Evolutionary conservation across 2,113 vertebrate genomes (phyloP), one percentile per base, ranked within the genome.

Genomic region (Rhodinocichla rosea): DNA sequence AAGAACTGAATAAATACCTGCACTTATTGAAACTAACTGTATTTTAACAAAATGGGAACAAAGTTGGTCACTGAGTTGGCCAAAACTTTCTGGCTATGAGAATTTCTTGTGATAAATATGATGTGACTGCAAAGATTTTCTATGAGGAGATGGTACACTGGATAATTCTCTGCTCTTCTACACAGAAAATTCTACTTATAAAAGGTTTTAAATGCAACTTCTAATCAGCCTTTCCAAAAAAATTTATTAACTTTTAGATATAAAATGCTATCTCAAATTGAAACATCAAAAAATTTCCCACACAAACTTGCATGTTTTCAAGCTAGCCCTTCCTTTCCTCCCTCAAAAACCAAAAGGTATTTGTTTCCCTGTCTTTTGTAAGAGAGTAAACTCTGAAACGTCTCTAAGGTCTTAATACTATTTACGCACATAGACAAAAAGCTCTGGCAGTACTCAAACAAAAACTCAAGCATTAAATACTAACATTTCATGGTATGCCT

Each of bases 401-500:
- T 35, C 59, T 71, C 28, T 78, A 86, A 74, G 56, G 26, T 83
- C 60, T 81, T 49, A 78, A 80, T 44, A 26, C 35, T 81, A 40
- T 52, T 80, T 81, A 47, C 45, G 52, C 40, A 64, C 23, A 52
- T 2, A 39, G 33, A 70, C 24, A 52, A 40, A 42, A 90, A 86
- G 56, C 22, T 90, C 63, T 91, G 71, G 24, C 33, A 91, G 74
- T 45, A 77, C 30, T 26, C 53, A 27, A 94, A 87, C 2, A 2
- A 89, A 94, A 96, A 19, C 10, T 76, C 39, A 55, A 68, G 47
- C 64, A 95, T 90, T 90, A 92, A 83, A 83, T 67, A 78, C 64
- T 50, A 94, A 89, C 60, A 60, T 68, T 94, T 92, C 88, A 87
- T 9, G 2, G 53, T 64, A 89, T 57, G n/a, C 44, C 64, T 83